Percentiles rank a stretch among this genome's conserved stretches.
Conservation (phyloP, 2,797 vertebrate genomes). For the Mormyrus hasselquistii region DNA sequence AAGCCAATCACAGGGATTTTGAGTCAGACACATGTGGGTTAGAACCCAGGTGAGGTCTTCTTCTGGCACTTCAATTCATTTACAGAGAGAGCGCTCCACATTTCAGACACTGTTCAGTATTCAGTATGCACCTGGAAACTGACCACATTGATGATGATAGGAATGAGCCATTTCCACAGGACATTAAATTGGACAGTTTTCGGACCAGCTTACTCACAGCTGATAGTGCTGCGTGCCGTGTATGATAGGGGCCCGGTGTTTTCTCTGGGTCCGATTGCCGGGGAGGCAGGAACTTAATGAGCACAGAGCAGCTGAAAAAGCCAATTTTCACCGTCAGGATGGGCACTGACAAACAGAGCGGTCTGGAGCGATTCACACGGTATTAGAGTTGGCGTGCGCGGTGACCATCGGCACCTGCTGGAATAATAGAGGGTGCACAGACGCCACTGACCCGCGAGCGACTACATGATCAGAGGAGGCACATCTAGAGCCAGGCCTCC, state of each 20-base stretch:
- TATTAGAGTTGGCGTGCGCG: background rate
- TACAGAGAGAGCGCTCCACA: background rate
- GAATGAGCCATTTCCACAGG: background rate
- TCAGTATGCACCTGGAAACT: background rate
- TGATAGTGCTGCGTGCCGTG: background rate
- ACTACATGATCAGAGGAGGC: conserved; percentile 1
- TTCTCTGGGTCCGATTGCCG: background rate
- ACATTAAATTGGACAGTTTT: background rate
- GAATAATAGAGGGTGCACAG: background rate
- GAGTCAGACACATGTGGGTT: background rate
- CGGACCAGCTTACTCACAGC: background rate
- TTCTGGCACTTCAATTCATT: background rate
- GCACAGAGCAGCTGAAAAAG: background rate
- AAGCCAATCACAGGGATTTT: background rate
- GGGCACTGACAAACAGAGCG: background rate
- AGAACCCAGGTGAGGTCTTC: background rate
- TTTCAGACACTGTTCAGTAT: background rate
- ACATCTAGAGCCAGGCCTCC: background rate
- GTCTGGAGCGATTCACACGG: background rate
- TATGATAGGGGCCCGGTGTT: background rate
- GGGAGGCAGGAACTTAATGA: background rate
- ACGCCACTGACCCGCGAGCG: background rate
- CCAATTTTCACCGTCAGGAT: background rate
- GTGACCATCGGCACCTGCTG: background rate
- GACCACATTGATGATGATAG: background rate